Conservation (phyloP, 2,797 vertebrate genomes). For the Hemitrygon akajei region DNA sequence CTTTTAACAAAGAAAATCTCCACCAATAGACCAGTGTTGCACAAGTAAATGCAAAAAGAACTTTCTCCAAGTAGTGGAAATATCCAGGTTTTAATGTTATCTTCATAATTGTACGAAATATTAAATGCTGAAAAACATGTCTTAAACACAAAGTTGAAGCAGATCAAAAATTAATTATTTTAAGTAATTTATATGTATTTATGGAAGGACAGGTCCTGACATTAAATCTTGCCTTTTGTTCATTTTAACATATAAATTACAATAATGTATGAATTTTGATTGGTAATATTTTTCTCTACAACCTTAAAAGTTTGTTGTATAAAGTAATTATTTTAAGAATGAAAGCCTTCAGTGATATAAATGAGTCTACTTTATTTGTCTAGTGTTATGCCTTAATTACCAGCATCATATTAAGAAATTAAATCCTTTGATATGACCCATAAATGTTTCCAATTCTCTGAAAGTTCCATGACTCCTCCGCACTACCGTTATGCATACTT, state of each 20-base stretch:
- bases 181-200: too few species aligned
- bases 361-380: background rate
- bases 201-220: background rate
- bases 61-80: too few species aligned
- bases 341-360: background rate
- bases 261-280: background rate
- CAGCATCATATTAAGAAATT: background rate
- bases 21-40: background rate
- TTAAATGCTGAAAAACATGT: background rate
- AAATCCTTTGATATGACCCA: background rate
- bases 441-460: background rate
- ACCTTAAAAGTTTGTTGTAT: background rate
- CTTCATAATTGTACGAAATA: background rate
- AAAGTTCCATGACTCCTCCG: constrained; percentile 20
- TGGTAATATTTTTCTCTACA: background rate
- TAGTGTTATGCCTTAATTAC: background rate
- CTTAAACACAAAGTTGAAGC: background rate
- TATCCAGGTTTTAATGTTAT: background rate
- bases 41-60: too few species aligned
- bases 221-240: background rate
- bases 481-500: background rate
- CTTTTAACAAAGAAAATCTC: background rate
- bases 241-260: background rate
- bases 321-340: background rate
- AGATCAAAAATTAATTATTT: too few species aligned